Base-by-base conservation (phyloP, 2,888 invertebrate species). In the Metacarcinus magister region DNA sequence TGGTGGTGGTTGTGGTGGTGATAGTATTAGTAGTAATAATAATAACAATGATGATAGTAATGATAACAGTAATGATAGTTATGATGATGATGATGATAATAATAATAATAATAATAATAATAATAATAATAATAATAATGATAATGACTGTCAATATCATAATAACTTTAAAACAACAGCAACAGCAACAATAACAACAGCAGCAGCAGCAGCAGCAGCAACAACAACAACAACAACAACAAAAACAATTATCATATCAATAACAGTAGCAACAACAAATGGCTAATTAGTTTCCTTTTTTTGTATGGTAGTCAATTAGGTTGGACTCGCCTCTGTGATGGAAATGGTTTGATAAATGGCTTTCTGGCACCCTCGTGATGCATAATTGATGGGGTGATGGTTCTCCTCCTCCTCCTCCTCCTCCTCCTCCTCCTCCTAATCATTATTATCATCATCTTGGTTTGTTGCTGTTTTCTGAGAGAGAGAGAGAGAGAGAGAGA, bases 281-380 rank as follows among this genome's bases (percentile, higher is more conserved):
- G n/a, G 16, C 67, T 67, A 23, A 67, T 23, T 67, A 67, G n/a
- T 32, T n/a, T 32, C 32, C 10, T 28, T 10, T 82, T 82, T 32
- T 82, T 82, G 32, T 82, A 32, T 82, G 82, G 7, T 32, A 82
- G 32, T 32, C 82, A 32, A 82, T 32, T 32, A 82, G 82, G 82
- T 82, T 82, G 32, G 32, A n/a, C 82, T 5, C 82, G 82, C 5
- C 32, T 82, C 82, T 82, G 82, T 82, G 82, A 82, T 82, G 82
- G 82, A 82, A 82, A 82, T 82, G 82, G 32, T 28, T 82, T 82
- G 82, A 82, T 82, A 32, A 82, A 82, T 82, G 82, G 82, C 32
- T 82, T 82, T 82, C 82, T 32, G 82, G 32, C 82, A 23, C 32
- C 82, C 82, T 32, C 82, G 32, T 82, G 28, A 82, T 82, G 82